phyloP scores from a whole-genome alignment of 1,140 invertebrate species.

The Aphelenchoides fujianensis region DNA sequence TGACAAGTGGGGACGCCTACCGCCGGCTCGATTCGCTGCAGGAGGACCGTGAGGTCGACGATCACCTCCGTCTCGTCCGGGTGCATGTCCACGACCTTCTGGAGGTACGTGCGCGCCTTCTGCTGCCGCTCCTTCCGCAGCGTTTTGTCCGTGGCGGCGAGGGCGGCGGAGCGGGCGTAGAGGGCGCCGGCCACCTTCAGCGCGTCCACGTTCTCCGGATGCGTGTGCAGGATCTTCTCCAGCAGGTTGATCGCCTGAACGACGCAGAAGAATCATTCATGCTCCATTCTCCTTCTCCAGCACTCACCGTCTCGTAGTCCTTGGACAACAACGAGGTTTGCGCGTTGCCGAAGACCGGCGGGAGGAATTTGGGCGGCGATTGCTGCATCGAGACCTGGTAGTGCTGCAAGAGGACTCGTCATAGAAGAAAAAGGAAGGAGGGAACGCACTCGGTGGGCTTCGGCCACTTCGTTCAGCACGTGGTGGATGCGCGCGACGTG shows the following conservation, averaged over 20 bases:
- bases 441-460: slow-evolving; percentile 46
- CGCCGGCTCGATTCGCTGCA: slow-evolving; percentile 88
- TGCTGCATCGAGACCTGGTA: slow-evolving; percentile 99
- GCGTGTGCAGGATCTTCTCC: slow-evolving; percentile 93
- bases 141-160: slow-evolving; percentile 75
- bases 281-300: too few relatives aligned
- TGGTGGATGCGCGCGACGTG: slow-evolving; percentile 93
- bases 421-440: not conserved
- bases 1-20: slow-evolving; percentile 49
- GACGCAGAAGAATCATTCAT: slow-evolving; percentile 33
- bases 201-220: slow-evolving; percentile 96
- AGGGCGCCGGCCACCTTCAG: slow-evolving; percentile 98
- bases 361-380: slow-evolving; percentile 84
- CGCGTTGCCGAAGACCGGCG: slow-evolving; percentile 94
- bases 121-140: slow-evolving; percentile 74
- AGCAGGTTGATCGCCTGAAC: slow-evolving; percentile 91
- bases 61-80: slow-evolving; percentile 97
- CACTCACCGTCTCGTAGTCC: slow-evolving; percentile 86
- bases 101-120: slow-evolving; percentile 68
- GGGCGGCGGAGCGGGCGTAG: slow-evolving; percentile 82
- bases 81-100: slow-evolving; percentile 86
- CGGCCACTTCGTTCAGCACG: slow-evolving; percentile 41
- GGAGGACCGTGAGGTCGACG: slow-evolving; percentile 96
- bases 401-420: slow-evolving; percentile 87
- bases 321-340: slow-evolving; percentile 98